phyloP scores from a whole-genome alignment of 2,888 invertebrate genomes.

The Phengaris arion region DNA sequence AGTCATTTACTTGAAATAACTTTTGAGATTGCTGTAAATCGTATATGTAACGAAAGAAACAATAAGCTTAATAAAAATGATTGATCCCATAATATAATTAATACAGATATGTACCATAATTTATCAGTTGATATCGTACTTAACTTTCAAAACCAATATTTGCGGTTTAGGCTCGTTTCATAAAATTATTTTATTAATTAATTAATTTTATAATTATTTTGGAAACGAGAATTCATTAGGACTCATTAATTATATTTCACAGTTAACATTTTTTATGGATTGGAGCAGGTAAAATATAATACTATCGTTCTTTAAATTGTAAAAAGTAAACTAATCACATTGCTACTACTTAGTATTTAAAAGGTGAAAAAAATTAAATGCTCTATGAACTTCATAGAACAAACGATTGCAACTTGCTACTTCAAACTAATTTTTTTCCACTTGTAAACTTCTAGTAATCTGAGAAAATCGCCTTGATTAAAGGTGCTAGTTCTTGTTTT shows the following conservation, averaged over 20 bases:
- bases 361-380: too few relatives aligned
- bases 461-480: background rate
- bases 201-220: background rate
- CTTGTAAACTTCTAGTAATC: too few relatives aligned
- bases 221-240: background rate
- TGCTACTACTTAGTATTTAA: too few relatives aligned
- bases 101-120: background rate
- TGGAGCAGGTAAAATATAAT: background rate
- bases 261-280: background rate
- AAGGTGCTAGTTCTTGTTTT: background rate
- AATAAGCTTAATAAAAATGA: too few relatives aligned
- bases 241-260: background rate
- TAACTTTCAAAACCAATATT: background rate
- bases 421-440: too few relatives aligned
- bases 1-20: too few relatives aligned
- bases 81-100: too few relatives aligned
- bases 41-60: too few relatives aligned
- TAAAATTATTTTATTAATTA: background rate
- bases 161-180: background rate
- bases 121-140: background rate
- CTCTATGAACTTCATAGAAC: too few relatives aligned
- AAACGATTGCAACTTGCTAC: too few relatives aligned
- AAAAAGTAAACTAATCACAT: too few relatives aligned
- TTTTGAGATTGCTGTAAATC: too few relatives aligned
- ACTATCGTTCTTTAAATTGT: background rate